Conservation (phyloP, 2,113 vertebrate genomes). For the Cryptotis parvus region DNA sequence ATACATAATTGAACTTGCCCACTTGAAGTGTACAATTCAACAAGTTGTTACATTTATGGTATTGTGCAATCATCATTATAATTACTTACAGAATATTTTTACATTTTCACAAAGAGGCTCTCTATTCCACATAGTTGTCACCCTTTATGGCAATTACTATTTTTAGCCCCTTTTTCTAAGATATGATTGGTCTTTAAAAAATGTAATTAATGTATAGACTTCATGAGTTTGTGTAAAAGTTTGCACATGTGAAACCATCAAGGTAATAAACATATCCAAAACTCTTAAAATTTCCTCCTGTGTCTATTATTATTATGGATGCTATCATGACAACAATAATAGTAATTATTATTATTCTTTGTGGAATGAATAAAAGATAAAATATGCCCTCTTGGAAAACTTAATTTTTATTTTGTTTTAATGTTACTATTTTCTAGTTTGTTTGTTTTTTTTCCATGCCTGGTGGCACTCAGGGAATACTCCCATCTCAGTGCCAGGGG, state of each 20-base stretch:
- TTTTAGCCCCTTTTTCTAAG: background rate
- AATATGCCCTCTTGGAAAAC: background rate
- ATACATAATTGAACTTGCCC: background rate
- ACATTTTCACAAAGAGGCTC: background rate
- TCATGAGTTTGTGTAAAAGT: background rate
- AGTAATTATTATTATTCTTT: background rate
- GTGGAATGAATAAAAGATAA: background rate
- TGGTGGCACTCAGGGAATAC: too few relatives aligned
- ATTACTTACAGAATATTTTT: slow-evolving; percentile 16
- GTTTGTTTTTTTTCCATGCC: too few relatives aligned
- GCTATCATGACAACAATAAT: too few relatives aligned
- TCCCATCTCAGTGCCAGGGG: too few relatives aligned
- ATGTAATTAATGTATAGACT: background rate
- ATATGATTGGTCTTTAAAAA: background rate
- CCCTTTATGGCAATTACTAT: background rate
- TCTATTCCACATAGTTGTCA: background rate
- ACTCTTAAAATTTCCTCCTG: background rate
- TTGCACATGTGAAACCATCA: background rate
- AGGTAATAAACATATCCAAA: background rate
- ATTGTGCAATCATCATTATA: background rate
- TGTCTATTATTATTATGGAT: background rate
- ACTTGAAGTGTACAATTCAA: background rate
- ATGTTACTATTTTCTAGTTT: too few relatives aligned
- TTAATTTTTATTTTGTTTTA: too few relatives aligned
- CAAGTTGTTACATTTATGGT: background rate